phyloP scores from a whole-genome alignment of 2,113 vertebrate genomes.

The Daubentonia madagascariensis region DNA sequence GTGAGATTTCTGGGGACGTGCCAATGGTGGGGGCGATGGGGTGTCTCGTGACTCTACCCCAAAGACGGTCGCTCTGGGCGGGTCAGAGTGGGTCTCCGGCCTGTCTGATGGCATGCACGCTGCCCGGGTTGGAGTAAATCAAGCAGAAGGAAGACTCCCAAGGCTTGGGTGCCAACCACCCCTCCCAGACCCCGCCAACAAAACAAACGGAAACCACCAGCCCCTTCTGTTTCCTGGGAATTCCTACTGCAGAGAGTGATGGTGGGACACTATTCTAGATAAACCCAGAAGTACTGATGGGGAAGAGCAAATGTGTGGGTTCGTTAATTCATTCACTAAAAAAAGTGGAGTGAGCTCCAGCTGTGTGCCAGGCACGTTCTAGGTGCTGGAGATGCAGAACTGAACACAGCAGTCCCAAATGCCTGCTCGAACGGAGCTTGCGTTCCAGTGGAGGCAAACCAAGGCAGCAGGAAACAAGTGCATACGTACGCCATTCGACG shows the following conservation, averaged over 20 bases:
- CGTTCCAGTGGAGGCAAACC: rapidly evolving
- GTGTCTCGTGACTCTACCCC: not conserved
- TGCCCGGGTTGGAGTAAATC: not conserved
- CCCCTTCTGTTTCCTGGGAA: not conserved
- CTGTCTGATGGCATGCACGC: not conserved
- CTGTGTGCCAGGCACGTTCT: rapidly evolving
- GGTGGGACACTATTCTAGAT: rapidly evolving
- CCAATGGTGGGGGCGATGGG: not conserved
- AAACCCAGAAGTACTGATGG: not conserved
- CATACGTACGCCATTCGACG: rapidly evolving
- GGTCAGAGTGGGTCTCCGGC: rapidly evolving
- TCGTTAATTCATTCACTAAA: not conserved
- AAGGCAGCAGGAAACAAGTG: not conserved
- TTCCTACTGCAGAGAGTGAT: not conserved
- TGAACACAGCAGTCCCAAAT: not conserved
- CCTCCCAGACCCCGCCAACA: no score
- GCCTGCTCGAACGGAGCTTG: not conserved
- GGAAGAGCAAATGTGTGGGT: no score
- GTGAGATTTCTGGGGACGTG: not conserved
- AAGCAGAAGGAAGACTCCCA: not conserved
- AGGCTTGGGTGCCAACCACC: not conserved
- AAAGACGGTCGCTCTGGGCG: not conserved
- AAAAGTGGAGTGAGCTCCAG: rapidly evolving
- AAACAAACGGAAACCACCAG: not conserved
- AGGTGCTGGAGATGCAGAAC: rapidly evolving